Base-by-base conservation (phyloP, 2,888 invertebrate genomes). In the Acrocera orbiculus region DNA sequence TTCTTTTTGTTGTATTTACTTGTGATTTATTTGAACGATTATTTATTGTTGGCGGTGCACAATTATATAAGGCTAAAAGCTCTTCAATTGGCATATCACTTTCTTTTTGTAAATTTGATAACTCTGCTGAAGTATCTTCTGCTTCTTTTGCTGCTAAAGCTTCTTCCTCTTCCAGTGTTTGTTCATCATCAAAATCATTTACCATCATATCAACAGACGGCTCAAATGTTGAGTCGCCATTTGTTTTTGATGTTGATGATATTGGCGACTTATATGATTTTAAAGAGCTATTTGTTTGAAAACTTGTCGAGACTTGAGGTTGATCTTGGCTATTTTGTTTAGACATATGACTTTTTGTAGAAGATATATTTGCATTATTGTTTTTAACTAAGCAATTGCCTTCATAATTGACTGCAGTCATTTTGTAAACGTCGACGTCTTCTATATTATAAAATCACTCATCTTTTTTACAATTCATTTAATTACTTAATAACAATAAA, bases 1-100 rank as follows among this genome's bases (percentile, higher is more conserved):
- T 16, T 48, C 53, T 11, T 39, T 23, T n/a, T 23, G 5, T 23
- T 9, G 4, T 9, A 23, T 23, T 23, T 5, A 11, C 4, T 20
- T n/a, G 8, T 7, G 19, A 16, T 11, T 15, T 24, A 19, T 34
- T 35, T 27, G 8, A 5, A 11, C n/a, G 35, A 27, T 16, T 38
- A 29, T 8, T 38, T 9, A 7, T 35, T 15, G 4, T 30, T 16
- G 3, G 35, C 40, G 41, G 11, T 38, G 40, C 27, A 15, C 47
- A 81, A 43, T 83, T 81, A 61, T 95, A 95, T 58, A 90, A 72
- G 9, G 87, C 86, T 48, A 95, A 64, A 37, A 95, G 63, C 54
- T 90, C 85, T 52, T 90, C 90, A 46, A 95, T 67, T 40, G 95
- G 93, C 86, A 95, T 93, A 64, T 93, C 89, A 57, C 90, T 80